Evolutionary conservation across 1,140 invertebrate genomes (phyloP).

Genomic region (Theocolax elegans): DNA sequence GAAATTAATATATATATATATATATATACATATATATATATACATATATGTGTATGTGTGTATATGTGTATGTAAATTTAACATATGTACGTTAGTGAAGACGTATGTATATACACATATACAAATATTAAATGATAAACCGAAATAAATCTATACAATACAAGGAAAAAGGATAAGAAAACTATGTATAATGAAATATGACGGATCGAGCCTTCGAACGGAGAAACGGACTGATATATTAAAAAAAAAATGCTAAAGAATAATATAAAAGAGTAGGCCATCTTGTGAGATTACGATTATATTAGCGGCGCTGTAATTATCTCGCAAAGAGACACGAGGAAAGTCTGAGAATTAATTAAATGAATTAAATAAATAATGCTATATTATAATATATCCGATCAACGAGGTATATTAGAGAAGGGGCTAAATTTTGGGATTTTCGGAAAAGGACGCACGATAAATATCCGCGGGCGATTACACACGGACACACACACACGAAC

Average conservation of each 20-base stretch:
- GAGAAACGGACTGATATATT: constrained; percentile 21
- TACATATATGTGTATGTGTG: too few relatives aligned
- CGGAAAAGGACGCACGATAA: too few relatives aligned
- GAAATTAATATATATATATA: too few relatives aligned
- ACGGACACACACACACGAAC: too few relatives aligned
- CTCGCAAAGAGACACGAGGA: constrained; percentile 11
- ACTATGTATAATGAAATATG: not conserved
- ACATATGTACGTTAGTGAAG: too few relatives aligned
- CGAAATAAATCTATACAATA: not conserved
- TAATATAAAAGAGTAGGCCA: not conserved
- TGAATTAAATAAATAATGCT: constrained; percentile 37
- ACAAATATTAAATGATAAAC: too few relatives aligned
- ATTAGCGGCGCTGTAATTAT: constrained; percentile 1
- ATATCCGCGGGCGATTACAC: too few relatives aligned
- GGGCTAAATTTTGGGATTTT: constrained; percentile 7
- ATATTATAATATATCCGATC: constrained; percentile 10
- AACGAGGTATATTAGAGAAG: too few relatives aligned
- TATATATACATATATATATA: too few relatives aligned
- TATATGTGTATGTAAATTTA: too few relatives aligned
- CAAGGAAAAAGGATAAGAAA: constrained; percentile 7
- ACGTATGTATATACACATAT: too few relatives aligned
- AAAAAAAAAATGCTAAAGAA: constrained; percentile 19
- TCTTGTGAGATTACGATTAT: not conserved
- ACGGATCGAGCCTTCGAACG: constrained; percentile 21
- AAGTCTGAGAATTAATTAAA: constrained; percentile 40